These are phyloP conservation scores for Nemapogon koenigi DNA, from an alignment of 2,888 invertebrate species.

Conservation along the genomic window DNA sequence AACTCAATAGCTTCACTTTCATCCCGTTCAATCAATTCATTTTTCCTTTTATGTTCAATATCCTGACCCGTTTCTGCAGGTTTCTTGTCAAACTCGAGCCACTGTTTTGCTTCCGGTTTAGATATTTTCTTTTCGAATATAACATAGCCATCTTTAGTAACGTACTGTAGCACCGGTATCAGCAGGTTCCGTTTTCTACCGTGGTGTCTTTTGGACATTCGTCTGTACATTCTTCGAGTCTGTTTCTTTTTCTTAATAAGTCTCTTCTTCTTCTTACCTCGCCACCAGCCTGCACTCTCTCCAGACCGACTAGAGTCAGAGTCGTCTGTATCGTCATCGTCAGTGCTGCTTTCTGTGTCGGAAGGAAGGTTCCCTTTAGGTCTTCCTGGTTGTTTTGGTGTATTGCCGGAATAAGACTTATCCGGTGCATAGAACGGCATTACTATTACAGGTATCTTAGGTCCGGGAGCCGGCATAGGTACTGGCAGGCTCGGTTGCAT, in stretches of 20 bases:
- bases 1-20: background rate
- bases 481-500: slow-evolving; percentile 2
- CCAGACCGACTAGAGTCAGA: slow-evolving; percentile 9
- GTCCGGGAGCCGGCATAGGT: slow-evolving; percentile 21
- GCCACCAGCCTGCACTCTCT: slow-evolving; percentile 26
- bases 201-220: too few species aligned
- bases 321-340: slow-evolving; percentile 6
- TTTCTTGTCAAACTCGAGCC: slow-evolving; percentile 30
- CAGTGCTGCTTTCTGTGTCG: slow-evolving; percentile 12
- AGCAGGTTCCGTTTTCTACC: slow-evolving; percentile 21
- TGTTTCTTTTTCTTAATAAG: slow-evolving; percentile 17
- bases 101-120: slow-evolving; percentile 41
- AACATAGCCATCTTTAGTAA: slow-evolving; percentile 51
- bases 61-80: background rate
- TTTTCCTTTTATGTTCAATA: background rate
- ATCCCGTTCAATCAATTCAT: background rate
- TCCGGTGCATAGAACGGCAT: slow-evolving; percentile 56
- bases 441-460: slow-evolving; percentile 49
- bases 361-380: background rate
- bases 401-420: slow-evolving; percentile 11
- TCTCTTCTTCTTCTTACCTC: slow-evolving; percentile 19
- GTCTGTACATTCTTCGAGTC: background rate
- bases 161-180: slow-evolving; percentile 47
- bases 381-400: slow-evolving; percentile 14
- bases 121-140: slow-evolving; percentile 47